These are phyloP conservation scores for Cygnus olor DNA, from an alignment of 2,797 vertebrate species.

Conservation along the genomic window DNA sequence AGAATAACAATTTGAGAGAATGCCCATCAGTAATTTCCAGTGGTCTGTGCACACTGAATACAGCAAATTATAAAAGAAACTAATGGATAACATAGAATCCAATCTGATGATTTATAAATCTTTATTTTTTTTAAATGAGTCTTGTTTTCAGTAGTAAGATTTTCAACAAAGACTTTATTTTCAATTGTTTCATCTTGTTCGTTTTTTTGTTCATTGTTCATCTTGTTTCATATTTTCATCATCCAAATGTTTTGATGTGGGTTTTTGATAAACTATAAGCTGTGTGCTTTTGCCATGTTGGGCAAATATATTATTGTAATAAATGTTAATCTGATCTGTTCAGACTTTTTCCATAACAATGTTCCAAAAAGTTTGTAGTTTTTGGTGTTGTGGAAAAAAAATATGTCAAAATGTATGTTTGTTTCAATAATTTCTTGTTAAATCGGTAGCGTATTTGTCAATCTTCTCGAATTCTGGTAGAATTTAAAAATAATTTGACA, in stretches of 20 bases:
- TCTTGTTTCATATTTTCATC: not conserved
- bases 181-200: not conserved
- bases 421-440: not conserved
- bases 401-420: not conserved
- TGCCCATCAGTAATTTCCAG: not conserved
- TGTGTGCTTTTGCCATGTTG: not conserved
- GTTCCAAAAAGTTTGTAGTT: not conserved
- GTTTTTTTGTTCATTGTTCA: too few relatives aligned
- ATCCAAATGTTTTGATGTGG: not conserved
- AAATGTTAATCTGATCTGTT: not conserved
- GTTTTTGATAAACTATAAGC: not conserved
- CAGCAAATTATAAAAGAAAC: not conserved
- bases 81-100: not conserved
- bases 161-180: not conserved
- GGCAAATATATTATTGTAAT: not conserved
- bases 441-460: not conserved
- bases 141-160: not conserved
- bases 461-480: not conserved
- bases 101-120: not conserved
- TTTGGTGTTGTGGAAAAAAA: not conserved
- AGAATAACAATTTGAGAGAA: not conserved
- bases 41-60: not conserved
- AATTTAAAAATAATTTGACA: not conserved
- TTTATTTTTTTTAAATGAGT: not conserved
- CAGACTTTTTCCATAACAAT: not conserved